Base-by-base conservation (phyloP, 2,113 vertebrate genomes). In the Serilophus lunatus region DNA sequence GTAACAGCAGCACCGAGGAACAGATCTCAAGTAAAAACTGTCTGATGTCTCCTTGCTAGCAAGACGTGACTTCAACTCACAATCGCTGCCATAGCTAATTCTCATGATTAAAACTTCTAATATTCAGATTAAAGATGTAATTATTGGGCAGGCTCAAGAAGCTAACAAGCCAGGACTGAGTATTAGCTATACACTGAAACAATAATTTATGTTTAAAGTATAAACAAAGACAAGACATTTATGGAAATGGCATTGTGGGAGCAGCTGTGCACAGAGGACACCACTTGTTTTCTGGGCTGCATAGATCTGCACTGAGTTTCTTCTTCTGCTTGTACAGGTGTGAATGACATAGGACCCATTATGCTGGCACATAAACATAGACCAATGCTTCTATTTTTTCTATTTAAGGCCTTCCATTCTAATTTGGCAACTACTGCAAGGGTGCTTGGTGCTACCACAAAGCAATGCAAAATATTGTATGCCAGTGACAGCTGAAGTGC, bases 251-350 rank as follows among this genome's bases (percentile, higher is more conserved):
- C 35, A 86, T 38, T 83, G 60, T 35, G 45, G 86, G 49, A 83
- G 63, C 92, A 97, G 85, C 93, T 97, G 92, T 95, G 93, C 88
- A 96, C 92, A 97, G 86, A 97, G 96, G 96, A 97, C 92, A 97
- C 56, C 51, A 76, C 31, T 90, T 91, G 23, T 61, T 91, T 86
- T 49, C 61, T 66, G 56, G 63, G 63, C 38, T 2, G 8, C 49
- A 49, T 57, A 69, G 77, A 77, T 51, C 8, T 9, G 13, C 53
- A 74, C 33, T 88, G 57, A 51, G 53, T 35, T 90, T 50, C 16
- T 80, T 29, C n/a, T 79, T 51, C 38, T 59, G 40, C 18, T 77
- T 71, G 56, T 33, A 28, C 70, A 93, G 23, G 63, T 69, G 17
- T 45, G 40, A 92, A 68, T 1, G 6, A 77, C 38, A 86, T 35